phyloP scores from a whole-genome alignment of 1,140 invertebrate genomes.

The Drosophila nasuta region DNA sequence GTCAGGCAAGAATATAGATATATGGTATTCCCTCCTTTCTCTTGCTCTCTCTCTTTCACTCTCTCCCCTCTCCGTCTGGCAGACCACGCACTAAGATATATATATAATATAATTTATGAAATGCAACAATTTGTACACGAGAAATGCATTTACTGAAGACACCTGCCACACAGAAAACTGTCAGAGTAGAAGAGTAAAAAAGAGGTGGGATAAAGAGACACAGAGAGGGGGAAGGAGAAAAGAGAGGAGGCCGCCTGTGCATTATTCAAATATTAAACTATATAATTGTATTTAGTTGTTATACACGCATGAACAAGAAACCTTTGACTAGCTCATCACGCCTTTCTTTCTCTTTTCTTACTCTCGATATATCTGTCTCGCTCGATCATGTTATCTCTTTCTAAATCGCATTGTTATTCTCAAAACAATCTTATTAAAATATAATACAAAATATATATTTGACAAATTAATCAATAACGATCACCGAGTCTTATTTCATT shows the following conservation, averaged over 20 bases:
- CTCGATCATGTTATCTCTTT: slow-evolving; percentile 47
- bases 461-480: slow-evolving; percentile 36
- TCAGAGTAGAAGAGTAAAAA: neutral
- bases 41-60: too few species aligned
- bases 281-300: slow-evolving; percentile 41
- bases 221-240: neutral
- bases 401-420: slow-evolving; percentile 47
- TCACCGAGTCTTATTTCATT: neutral
- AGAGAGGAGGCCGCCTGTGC: neutral
- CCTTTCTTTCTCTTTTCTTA: slow-evolving; percentile 1
- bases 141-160: slow-evolving; percentile 55
- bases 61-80: neutral
- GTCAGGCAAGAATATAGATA: neutral
- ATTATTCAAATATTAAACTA: slow-evolving; percentile 41
- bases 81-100: slow-evolving; percentile 3
- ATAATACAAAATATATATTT: slow-evolving; percentile 35
- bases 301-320: slow-evolving; percentile 23
- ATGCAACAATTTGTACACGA: slow-evolving; percentile 38
- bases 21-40: neutral
- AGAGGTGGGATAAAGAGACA: neutral
- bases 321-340: slow-evolving; percentile 28
- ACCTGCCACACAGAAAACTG: slow-evolving; percentile 10
- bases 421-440: slow-evolving; percentile 28
- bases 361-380: neutral
- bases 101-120: slow-evolving; percentile 8